These are phyloP conservation scores for Dermolepida albohirtum DNA, from an alignment of 2,888 invertebrate species.

Conservation along the genomic window DNA sequence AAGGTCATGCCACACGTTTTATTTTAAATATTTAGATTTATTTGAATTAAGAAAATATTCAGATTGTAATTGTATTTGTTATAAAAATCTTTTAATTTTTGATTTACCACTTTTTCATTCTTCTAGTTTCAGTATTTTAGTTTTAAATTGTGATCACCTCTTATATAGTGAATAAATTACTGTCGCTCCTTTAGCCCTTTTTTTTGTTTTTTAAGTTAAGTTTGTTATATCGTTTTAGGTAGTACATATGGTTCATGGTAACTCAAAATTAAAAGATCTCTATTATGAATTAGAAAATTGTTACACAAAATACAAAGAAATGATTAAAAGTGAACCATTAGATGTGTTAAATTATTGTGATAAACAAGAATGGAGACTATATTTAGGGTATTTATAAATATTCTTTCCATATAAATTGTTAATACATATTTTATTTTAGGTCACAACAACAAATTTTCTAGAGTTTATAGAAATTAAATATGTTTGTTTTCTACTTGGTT, in stretches of 20 bases:
- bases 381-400: slow-evolving; percentile 11
- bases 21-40: too few relatives aligned
- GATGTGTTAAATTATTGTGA: slow-evolving; percentile 13
- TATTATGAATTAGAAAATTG: slow-evolving; percentile 34
- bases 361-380: slow-evolving; percentile 28
- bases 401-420: too few relatives aligned
- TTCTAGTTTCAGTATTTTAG: too few relatives aligned
- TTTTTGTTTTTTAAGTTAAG: not conserved
- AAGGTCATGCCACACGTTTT: too few relatives aligned
- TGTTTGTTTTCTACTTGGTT: not conserved
- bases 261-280: slow-evolving; percentile 16
- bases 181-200: not conserved
- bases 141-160: too few relatives aligned
- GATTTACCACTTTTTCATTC: too few relatives aligned
- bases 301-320: slow-evolving; percentile 20
- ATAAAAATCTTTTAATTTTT: too few relatives aligned
- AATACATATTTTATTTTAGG: too few relatives aligned
- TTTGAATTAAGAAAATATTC: too few relatives aligned
- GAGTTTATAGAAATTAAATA: not conserved
- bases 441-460: too few relatives aligned
- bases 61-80: too few relatives aligned
- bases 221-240: slow-evolving; percentile 7
- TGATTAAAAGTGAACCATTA: slow-evolving; percentile 12
- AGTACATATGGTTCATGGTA: slow-evolving; percentile 22
- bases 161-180: too few relatives aligned